Evolutionary conservation across 2,888 invertebrate genomes (phyloP).

Genomic region (Nycteola revayana): DNA sequence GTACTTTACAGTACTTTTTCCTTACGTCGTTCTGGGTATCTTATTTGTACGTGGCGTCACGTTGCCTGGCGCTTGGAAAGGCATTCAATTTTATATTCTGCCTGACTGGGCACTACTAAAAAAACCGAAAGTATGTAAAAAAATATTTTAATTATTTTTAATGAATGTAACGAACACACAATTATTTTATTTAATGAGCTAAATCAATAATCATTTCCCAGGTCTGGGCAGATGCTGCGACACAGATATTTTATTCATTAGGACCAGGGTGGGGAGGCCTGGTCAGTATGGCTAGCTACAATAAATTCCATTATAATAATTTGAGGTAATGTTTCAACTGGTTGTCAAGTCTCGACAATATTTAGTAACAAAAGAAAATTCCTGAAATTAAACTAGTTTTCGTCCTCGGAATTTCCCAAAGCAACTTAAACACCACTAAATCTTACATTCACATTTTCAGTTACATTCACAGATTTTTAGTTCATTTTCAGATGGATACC

Average conservation of each 20-base stretch:
- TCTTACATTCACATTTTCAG: too few relatives aligned
- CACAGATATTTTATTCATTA: constrained; percentile 95
- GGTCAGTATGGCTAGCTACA: constrained; percentile 92
- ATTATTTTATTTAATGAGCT: constrained; percentile 6
- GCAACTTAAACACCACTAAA: too few relatives aligned
- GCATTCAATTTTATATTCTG: constrained; percentile 88
- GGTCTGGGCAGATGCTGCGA: constrained; percentile 96
- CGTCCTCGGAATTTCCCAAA: too few relatives aligned
- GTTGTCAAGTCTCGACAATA: not conserved
- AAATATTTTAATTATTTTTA: not conserved
- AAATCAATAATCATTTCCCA: constrained; percentile 51
- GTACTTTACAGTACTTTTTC: constrained; percentile 94
- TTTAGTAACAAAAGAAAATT: too few relatives aligned
- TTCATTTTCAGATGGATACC: too few relatives aligned
- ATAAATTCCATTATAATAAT: constrained; percentile 88
- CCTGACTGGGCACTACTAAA: constrained; percentile 90
- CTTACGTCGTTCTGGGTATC: constrained; percentile 87
- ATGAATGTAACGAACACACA: not conserved
- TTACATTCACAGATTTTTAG: too few relatives aligned
- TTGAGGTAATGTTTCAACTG: constrained; percentile 62
- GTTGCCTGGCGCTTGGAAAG: constrained; percentile 89
- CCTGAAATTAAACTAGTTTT: too few relatives aligned
- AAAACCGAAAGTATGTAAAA: constrained; percentile 84
- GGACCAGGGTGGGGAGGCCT: constrained; percentile 94
- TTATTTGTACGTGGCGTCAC: constrained; percentile 90